phyloP scores from a whole-genome alignment of 2,797 vertebrate genomes.

The Corythornis leucogaster region DNA sequence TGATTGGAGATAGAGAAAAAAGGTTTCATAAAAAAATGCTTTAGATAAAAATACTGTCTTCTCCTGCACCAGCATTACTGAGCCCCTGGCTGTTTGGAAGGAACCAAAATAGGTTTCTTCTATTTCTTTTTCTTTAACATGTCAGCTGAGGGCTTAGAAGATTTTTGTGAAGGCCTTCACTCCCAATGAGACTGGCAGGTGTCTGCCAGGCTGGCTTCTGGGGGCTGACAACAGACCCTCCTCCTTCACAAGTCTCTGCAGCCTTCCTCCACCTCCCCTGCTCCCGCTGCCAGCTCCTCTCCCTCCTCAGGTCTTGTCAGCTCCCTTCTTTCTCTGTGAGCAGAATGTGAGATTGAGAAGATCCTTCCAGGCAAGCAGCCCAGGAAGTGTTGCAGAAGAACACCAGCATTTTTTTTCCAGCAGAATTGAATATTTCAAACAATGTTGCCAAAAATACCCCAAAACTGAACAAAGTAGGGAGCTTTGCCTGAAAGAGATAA shows the following conservation, averaged over 20 bases:
- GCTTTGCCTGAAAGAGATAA: not conserved
- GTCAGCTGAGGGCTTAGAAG: not conserved
- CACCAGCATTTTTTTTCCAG: not conserved
- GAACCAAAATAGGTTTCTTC: not conserved
- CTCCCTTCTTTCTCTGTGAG: not conserved
- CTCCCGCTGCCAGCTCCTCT: not conserved
- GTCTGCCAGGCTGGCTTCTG: not conserved
- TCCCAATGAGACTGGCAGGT: not conserved
- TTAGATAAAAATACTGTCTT: not conserved
- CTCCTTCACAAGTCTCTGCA: not conserved
- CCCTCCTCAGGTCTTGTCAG: not conserved
- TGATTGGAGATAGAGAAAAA: not conserved
- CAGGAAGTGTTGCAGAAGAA: conserved; percentile 30
- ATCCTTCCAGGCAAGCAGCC: conserved; percentile 58
- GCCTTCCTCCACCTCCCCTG: not conserved
- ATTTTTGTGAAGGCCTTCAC: not conserved
- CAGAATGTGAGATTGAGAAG: conserved; percentile 39
- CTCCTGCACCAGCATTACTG: not conserved
- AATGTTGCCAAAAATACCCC: not conserved
- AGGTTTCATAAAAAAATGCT: not conserved
- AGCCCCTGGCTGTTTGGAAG: not conserved
- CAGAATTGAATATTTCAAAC: conserved; percentile 1
- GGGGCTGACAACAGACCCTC: not conserved
- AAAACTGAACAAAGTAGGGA: not conserved
- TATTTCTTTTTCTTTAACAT: not conserved